A percentile compares a stretch with the other conserved stretches of the same genome.
phyloP scores from a whole-genome alignment of 2,113 vertebrate genomes.

The Thunnus thynnus region DNA sequence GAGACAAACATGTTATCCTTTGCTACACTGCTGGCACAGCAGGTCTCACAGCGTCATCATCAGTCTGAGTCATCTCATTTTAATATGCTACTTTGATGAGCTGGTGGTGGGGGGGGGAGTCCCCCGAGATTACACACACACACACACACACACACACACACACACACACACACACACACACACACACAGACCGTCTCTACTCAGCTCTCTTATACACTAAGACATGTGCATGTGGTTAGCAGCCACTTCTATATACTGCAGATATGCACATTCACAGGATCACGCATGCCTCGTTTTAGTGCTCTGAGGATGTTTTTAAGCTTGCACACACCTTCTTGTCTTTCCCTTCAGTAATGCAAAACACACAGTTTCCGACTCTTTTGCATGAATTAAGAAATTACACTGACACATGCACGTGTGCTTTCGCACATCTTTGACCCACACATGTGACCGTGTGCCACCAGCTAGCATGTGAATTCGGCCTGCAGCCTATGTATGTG shows the following conservation, averaged over 20 bases:
- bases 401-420: conserved; percentile 46
- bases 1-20: conserved; percentile 55
- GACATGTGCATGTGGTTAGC: conserved; percentile 34
- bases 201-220: conserved; percentile 4
- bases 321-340: neutral
- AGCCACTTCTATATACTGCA: conserved; percentile 30
- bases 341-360: neutral
- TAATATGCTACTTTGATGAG: conserved; percentile 79
- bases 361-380: neutral
- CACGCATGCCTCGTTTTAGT: neutral
- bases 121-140: conserved; percentile 46
- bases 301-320: neutral
- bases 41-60: conserved; percentile 68
- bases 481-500: conserved; percentile 41
- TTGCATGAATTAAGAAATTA: conserved; percentile 27
- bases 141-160: conserved; percentile 15
- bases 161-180: neutral
- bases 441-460: conserved; percentile 59
- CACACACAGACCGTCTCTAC: neutral
- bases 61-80: conserved; percentile 78
- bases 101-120: conserved; percentile 34
- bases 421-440: conserved; percentile 50
- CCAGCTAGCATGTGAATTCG: conserved; percentile 44
- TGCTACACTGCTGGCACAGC: conserved; percentile 59
- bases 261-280: conserved; percentile 25